Evolutionary conservation across 1,140 invertebrate species (phyloP).

Genomic region (Drosophila tropicalis): DNA sequence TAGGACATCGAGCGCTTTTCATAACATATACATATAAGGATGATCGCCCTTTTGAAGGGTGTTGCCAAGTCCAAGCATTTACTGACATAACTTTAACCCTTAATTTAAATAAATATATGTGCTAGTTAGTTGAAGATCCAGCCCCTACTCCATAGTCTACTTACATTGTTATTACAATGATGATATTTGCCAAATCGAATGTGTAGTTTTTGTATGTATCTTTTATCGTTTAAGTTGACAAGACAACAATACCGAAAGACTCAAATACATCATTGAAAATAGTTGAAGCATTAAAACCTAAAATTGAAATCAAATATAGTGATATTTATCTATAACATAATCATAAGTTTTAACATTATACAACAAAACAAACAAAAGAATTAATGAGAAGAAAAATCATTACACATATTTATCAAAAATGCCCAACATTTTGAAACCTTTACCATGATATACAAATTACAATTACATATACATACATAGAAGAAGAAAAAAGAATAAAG

Average conservation of each 20-base stretch:
- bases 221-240: constrained; percentile 40
- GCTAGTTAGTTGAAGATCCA: constrained; percentile 50
- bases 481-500: constrained; percentile 25
- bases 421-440: constrained; percentile 50
- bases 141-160: constrained; percentile 34
- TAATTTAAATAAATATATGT: constrained; percentile 26
- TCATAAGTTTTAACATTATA: constrained; percentile 43
- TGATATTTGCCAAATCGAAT: constrained; percentile 65
- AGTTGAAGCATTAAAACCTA: constrained; percentile 41
- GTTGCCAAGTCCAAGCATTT: constrained; percentile 27
- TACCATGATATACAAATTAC: constrained; percentile 53
- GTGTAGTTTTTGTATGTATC: constrained; percentile 46
- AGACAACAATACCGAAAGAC: constrained; percentile 34
- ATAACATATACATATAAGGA: neutral
- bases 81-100: constrained; percentile 4
- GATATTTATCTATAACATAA: constrained; percentile 76
- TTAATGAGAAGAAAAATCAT: constrained; percentile 7
- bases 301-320: constrained; percentile 79
- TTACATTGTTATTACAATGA: constrained; percentile 49
- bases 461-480: constrained; percentile 32
- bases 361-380: constrained; percentile 11
- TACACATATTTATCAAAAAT: constrained; percentile 36
- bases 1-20: constrained; percentile 71
- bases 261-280: constrained; percentile 36
- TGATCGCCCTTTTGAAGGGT: constrained; percentile 47